Evolutionary conservation across 2,797 vertebrate species (phyloP).

Genomic region (Sebastes flavidus): DNA sequence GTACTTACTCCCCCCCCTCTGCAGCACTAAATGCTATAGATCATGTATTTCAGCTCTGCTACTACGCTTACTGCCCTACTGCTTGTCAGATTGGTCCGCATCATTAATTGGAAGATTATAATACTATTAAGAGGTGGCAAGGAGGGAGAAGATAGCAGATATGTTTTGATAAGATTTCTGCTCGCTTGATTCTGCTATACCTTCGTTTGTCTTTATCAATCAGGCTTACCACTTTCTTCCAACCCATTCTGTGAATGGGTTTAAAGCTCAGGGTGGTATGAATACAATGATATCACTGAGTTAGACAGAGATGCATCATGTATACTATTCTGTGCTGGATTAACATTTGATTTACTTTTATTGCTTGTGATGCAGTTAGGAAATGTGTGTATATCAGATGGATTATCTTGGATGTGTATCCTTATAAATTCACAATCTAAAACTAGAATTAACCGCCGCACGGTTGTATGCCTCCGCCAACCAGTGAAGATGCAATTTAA

Average conservation of each 20-base stretch:
- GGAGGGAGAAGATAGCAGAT: conserved; percentile 2
- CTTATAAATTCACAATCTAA: neutral
- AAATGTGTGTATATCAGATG: neutral
- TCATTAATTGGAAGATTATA: conserved; percentile 62
- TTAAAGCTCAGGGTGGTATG: neutral
- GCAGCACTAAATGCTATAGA: conserved; percentile 53
- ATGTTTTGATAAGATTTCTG: conserved; percentile 42
- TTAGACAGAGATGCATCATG: neutral
- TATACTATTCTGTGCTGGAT: neutral
- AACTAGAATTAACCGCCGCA: too few relatives aligned
- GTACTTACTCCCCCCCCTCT: conserved; percentile 51
- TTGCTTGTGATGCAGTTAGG: neutral
- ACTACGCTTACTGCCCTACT: conserved; percentile 2
- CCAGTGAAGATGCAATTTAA: too few relatives aligned
- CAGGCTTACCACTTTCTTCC: neutral
- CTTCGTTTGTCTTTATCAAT: neutral
- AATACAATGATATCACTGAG: neutral
- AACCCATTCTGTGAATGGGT: neutral
- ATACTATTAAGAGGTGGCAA: conserved; percentile 16
- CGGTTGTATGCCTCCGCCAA: too few relatives aligned
- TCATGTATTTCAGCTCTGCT: conserved; percentile 51
- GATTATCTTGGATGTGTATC: neutral
- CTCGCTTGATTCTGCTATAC: neutral
- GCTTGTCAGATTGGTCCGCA: conserved; percentile 32
- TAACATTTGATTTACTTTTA: neutral